These are phyloP conservation scores for Lordiphosa clarofinis DNA, from an alignment of 1,140 invertebrate genomes.

Conservation along the genomic window DNA sequence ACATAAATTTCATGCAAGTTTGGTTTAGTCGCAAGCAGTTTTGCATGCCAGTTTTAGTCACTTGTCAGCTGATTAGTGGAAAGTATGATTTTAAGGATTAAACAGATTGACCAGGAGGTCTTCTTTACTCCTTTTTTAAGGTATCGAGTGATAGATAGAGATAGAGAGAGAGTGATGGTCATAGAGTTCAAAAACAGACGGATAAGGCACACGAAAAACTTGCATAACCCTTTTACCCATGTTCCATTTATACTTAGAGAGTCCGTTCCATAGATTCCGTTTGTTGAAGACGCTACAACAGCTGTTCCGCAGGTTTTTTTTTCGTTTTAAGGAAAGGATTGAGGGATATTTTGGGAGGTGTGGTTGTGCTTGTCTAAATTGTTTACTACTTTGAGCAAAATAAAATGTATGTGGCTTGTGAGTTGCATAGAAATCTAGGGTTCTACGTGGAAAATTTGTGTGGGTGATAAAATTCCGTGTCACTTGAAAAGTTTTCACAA, in stretches of 20 bases:
- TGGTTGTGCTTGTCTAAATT: conserved; percentile 36
- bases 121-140: conserved; percentile 20
- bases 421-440: conserved; percentile 34
- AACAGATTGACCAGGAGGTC: conserved; percentile 10
- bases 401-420: conserved; percentile 21
- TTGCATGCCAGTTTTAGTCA: conserved; percentile 26
- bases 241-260: conserved; percentile 58
- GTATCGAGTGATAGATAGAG: neutral
- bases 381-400: conserved; percentile 31
- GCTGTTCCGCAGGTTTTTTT: conserved; percentile 13
- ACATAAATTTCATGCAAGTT: conserved; percentile 22
- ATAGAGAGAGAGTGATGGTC: conserved; percentile 1
- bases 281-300: conserved; percentile 11
- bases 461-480: too few species aligned
- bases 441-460: conserved; percentile 35
- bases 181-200: conserved; percentile 38
- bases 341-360: conserved; percentile 26
- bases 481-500: too few species aligned
- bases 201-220: conserved; percentile 49
- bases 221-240: conserved; percentile 67
- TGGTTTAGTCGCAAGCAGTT: neutral
- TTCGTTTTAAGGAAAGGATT: conserved; percentile 14
- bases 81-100: conserved; percentile 24
- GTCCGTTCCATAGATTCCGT: conserved; percentile 24
- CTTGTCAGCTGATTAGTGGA: conserved; percentile 22